These are phyloP conservation scores for Drosophila orena DNA, from an alignment of 1,140 invertebrate species.

Conservation along the genomic window DNA sequence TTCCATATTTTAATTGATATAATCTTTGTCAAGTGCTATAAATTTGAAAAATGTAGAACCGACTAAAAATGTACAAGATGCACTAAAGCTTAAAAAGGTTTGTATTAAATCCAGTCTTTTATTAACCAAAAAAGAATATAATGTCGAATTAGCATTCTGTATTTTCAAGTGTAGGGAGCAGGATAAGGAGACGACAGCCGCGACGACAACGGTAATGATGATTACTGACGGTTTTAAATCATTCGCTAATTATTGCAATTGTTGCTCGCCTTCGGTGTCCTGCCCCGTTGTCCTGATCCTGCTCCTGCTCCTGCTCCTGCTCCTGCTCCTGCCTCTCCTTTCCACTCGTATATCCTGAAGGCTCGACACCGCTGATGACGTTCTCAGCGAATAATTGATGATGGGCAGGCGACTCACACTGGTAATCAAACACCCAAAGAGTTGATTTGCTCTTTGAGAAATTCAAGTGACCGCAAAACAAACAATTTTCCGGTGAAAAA, in stretches of 20 bases:
- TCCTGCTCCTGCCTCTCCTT: background rate
- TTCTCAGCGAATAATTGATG: constrained; percentile 70
- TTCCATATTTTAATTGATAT: too few species aligned
- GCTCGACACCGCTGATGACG: constrained; percentile 47
- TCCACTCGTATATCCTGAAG: constrained; percentile 1
- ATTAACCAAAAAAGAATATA: background rate
- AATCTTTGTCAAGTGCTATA: too few species aligned
- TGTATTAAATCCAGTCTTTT: background rate
- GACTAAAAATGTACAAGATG: too few species aligned
- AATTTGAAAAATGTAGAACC: too few species aligned
- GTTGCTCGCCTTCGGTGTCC: constrained; percentile 49
- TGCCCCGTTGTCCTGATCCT: background rate
- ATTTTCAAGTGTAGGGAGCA: constrained; percentile 3
- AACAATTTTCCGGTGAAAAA: constrained; percentile 37
- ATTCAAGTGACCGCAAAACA: constrained; percentile 49
- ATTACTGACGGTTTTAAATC: constrained; percentile 83
- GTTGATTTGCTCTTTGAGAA: constrained; percentile 60
- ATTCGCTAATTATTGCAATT: constrained; percentile 83
- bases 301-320: too few species aligned
- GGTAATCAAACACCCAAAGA: constrained; percentile 73
- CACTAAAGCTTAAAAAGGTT: too few species aligned
- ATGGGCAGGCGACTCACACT: constrained; percentile 47
- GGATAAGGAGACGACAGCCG: constrained; percentile 16
- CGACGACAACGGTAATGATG: constrained; percentile 78
- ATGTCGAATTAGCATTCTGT: background rate